Base-by-base conservation (phyloP, 2,888 invertebrate genomes). In the Cantharis lateralis region DNA sequence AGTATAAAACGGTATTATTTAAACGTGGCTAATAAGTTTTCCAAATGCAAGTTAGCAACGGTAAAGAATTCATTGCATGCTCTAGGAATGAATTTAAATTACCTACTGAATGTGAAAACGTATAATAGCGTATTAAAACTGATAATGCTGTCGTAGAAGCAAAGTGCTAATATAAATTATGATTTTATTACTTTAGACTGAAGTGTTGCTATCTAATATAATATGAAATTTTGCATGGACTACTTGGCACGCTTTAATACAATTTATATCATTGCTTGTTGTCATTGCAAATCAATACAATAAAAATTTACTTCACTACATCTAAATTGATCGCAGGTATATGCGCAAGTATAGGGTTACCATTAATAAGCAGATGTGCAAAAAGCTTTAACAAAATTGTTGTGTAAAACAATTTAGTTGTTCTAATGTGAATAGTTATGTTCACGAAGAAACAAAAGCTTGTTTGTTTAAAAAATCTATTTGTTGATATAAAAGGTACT, bases 51-150 rank as follows among this genome's bases (percentile, higher is more conserved):
- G 68, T 71, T 70, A 66, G 63, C 18, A 70, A 74, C 26, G 28
- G 72, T 74, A 74, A 64, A 73, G 79, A 78, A 81, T 79, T 81
- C 80, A 79, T 81, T 79, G 76, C 79, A 78, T 75, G 76, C 74
- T 80, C 76, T 78, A 73, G 79, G 79, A 81, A 81, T 80, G 82
- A 82, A 82, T 82, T 82, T 82, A 82, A 82, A 82, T 82, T 82
- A 81, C 80, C 79, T 80, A 77, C 79, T 78, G 76, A 81, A 78
- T 75, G 77, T 79, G 81, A 78, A 78, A 79, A 78, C 81, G 80
- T 82, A 82, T 82, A 83, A 83, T 81, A 74, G 79, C 80, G 81
- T 81, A 82, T 82, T 82, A 82, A 82, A 82, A 82, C 82, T 81
- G 83, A 82, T 82, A 83, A 81, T 82, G 79, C 79, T 75, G 78